Evolutionary conservation across 2,113 vertebrate genomes (phyloP), one percentile per base, ranked within the genome.

Genomic region (Anser cygnoides): DNA sequence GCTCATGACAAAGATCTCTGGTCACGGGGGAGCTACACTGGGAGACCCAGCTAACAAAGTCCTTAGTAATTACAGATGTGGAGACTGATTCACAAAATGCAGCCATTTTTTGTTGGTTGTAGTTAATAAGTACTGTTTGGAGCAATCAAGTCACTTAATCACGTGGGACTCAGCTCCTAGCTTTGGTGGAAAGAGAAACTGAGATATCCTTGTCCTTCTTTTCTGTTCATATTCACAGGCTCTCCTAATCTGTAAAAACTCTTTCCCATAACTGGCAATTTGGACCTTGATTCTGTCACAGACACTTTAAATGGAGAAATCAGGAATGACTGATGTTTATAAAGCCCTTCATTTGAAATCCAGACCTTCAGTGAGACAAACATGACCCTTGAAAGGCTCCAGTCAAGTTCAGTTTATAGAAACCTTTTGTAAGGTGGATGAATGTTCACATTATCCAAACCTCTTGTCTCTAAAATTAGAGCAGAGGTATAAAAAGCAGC

Each of bases 1-100:
- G 68, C 93, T 91, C 81, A 58, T 96, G 96, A 98, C 96, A 88
- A 73, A 79, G 65, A 75, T 93, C 78, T 83, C 87, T 4, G 39
- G 90, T 80, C 94, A 73, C 4, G 0, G 37, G 31, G 68, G 91
- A 97, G 83, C 94, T 90, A 70, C 75, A 68, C 0, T 3, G 25
- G 81, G 63, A 6, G 22, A 52, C 35, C 35, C 59, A 78, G 55
- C 39, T 96, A 44, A 67, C 79, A 72, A 90, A 81, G 29, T 77
- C 73, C 71, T 89, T 63, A 78, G 33, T n/a, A 21, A 81, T 80
- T 72, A 75, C 74, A 87, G 55, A 78, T 23, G 72, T 66, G 39
- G 57, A 46, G 65, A 59, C 16, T 66, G 90, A 96, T 93, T 92
- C 93, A 94, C 92, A 74, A 95, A 81, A 82, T 80, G 43, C 1